Evolutionary conservation across 2,113 vertebrate species (phyloP), one percentile per base, ranked within the genome.

Genomic region (Todiramphus saurophagus): DNA sequence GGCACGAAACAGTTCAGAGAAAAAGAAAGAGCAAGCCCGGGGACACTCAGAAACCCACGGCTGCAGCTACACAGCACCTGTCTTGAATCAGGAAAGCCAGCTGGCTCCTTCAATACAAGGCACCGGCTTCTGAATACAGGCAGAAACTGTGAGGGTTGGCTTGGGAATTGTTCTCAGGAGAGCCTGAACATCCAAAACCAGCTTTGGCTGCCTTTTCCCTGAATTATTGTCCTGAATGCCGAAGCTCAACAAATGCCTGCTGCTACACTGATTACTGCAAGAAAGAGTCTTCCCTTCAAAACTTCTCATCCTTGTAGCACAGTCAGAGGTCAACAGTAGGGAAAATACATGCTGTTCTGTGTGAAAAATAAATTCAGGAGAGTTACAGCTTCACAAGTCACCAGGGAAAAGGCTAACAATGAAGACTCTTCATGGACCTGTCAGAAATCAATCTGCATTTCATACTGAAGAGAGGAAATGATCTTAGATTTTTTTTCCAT

Each of bases 371-470:
- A 96, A 96, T 95, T 83, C 92, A 72, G 81, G 59, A 90, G 85
- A 94, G 88, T 94, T 95, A 94, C 88, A 94, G 92, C 92, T 97
- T 96, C 94, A 93, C 80, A 81, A 97, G 88, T 43, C 95, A 95
- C 90, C 90, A 94, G 92, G 83, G 94, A 95, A 92, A 96, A 97
- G 76, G 88, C 90, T 89, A 96, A 96, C 95, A 97, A 95, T 89
- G 90, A 95, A 84, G 86, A 87, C 44, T 94, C 85, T 94, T 92
- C 90, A 73, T 35, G 63, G 80, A 84, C 93, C 90, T 37, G 5
- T 84, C 92, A 87, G 80, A 95, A 96, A 93, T 69, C 90, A 92
- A 93, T 96, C 79, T 96, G 94, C 89, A 94, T 97, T 96, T 95
- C 83, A 94, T 83, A 87, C 51, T 60, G 85, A 89, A 72, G 69